Base-by-base conservation (phyloP, 2,888 invertebrate species). In the Plusia festucae region DNA sequence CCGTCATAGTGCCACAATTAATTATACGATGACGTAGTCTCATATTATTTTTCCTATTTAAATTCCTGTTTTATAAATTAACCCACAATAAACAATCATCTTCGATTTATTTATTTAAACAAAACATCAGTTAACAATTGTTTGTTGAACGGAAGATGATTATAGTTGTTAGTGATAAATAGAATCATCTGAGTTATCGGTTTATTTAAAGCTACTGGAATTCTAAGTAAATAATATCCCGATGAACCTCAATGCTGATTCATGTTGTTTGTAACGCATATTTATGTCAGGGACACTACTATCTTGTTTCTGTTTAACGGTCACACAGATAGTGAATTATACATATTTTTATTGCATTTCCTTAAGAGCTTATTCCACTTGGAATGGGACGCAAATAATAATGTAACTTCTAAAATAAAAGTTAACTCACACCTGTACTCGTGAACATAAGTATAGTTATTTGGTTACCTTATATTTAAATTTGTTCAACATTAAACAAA, bases 231-330 rank as follows among this genome's bases (percentile, higher is more conserved):
- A 49, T 54, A 51, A 60, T 40, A 49, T 49, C 16, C n/a, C 51
- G n/a, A 53, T 54, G 40, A 9, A n/a, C 15, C 51, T 22, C 9
- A 24, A 32, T 1, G 52, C 15, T 63, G 53, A 60, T n/a, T 62
- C 53, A 56, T 20, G 20, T 59, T 73, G 46, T 68, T 73, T 71
- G 44, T 46, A 44, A 16, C 6, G 24, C 56, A 20, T 7, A 65
- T 56, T 0, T 40, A 55, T 58, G 55, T 73, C 75, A 73, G 4
- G 70, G 70, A 2, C 58, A 27, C 44, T 44, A 27, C 59, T 70
- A 75, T 70, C 57, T 49, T 40, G 30, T 44, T 56, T 18, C 40
- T n/a, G 27, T 40, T 51, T 44, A 46, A 46, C 61, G 9, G 9
- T 30, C 40, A 68, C 20, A 20, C 27, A 27, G n/a, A 34, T 27